Evolutionary conservation across 2,888 invertebrate genomes (phyloP), one percentile per base, ranked within the genome.

Genomic region (Pterostichus madidus): DNA sequence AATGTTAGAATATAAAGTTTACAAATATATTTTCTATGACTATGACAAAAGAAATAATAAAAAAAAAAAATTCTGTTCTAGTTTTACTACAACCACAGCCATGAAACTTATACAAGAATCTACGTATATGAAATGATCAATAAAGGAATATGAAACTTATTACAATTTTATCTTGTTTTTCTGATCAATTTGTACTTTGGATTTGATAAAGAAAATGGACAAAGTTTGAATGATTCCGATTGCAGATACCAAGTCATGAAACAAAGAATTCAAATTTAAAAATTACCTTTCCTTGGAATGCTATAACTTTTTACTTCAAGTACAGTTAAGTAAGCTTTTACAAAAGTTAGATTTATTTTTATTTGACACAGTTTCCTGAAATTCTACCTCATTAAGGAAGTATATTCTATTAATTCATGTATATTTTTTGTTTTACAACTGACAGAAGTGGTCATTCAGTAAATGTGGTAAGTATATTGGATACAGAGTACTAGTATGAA

Each of bases 131-230:
- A 46, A 46, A 4, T n/a, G n/a, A n/a, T n/a, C n/a, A n/a, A n/a
- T n/a, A n/a, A n/a, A n/a, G n/a, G n/a, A n/a, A n/a, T n/a, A n/a
- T n/a, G n/a, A n/a, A n/a, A n/a, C n/a, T n/a, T n/a, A n/a, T n/a
- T n/a, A n/a, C n/a, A n/a, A n/a, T 61, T 61, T 61, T 64, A 35
- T 39, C 31, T 64, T 13, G n/a, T 13, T 35, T 59, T 61, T n/a
- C 24, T 24, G 11, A 32, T 32, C 11, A 61, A n/a, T 61, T 64
- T 64, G 35, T 64, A 35, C 64, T 13, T 35, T 64, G 35, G 31
- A 64, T 35, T 64, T 32, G 64, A 64, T 64, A 64, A 64, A 31
- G 64, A 13, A 64, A 64, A 64, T 64, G 13, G 32, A 64, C 15
- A 64, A 39, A 64, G 64, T 64, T 64, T 64, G n/a, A 35, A 32